These are phyloP conservation scores for Chaenogobius annularis DNA, from an alignment of 2,113 vertebrate genomes.

Conservation along the genomic window DNA sequence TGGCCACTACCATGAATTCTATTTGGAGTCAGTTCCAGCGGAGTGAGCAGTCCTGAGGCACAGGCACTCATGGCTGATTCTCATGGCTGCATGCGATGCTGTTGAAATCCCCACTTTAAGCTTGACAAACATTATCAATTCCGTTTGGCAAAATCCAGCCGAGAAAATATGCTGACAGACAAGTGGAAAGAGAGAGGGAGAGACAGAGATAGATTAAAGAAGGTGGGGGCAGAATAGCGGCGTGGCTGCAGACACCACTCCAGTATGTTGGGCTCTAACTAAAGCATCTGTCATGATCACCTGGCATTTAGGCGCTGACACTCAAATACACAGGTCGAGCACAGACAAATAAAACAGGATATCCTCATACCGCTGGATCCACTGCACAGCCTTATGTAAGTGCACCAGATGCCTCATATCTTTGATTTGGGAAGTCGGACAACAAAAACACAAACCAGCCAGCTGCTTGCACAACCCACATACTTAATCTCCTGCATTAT, in stretches of 20 bases:
- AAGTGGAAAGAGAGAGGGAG: conserved; percentile 23
- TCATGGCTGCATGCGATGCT: conserved; percentile 35
- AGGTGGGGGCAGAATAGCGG: conserved; percentile 21
- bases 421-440: conserved; percentile 39
- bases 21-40: conserved; percentile 20
- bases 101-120: conserved; percentile 38
- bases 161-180: conserved; percentile 43
- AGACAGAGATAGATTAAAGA: conserved; percentile 33
- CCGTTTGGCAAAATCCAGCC: conserved; percentile 37
- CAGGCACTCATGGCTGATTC: conserved; percentile 14
- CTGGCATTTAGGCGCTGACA: conserved; percentile 24
- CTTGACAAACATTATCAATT: conserved; percentile 54
- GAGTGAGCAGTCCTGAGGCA: conserved; percentile 19
- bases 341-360: background rate
- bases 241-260: conserved; percentile 19
- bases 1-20: conserved; percentile 10
- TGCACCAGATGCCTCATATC: conserved; percentile 20
- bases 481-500: conserved; percentile 14
- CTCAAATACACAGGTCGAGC: conserved; percentile 9
- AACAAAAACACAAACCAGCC: conserved; percentile 20
- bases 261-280: conserved; percentile 33
- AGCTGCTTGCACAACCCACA: conserved; percentile 10
- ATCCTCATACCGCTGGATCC: conserved; percentile 22
- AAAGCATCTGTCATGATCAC: conserved; percentile 43
- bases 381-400: conserved; percentile 37